Conservation (phyloP, 2,113 vertebrate species). For the Notothenia rossii region DNA sequence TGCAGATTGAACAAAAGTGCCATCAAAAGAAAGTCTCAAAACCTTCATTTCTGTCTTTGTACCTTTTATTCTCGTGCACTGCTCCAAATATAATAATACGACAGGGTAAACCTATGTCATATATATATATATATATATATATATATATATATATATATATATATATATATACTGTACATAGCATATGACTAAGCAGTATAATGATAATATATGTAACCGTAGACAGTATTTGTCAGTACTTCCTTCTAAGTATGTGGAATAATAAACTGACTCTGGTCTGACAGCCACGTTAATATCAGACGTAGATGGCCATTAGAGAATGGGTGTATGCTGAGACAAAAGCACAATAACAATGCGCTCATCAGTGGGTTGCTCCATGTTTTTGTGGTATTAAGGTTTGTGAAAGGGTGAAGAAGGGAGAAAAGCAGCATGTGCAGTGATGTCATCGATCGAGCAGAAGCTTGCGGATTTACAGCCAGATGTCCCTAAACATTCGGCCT, state of each 20-base stretch:
- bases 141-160: too few relatives aligned
- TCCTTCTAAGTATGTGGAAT: background rate
- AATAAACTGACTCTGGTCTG: background rate
- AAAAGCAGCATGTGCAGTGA: constrained; percentile 48
- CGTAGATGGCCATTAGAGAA: constrained; percentile 6
- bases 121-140: background rate
- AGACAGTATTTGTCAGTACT: too few relatives aligned
- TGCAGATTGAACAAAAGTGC: too few relatives aligned
- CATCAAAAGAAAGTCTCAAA: background rate
- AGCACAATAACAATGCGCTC: constrained; percentile 43
- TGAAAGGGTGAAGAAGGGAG: constrained; percentile 37
- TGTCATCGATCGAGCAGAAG: constrained; percentile 61
- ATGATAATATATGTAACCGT: background rate
- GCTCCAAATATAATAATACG: background rate
- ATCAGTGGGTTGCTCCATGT: constrained; percentile 16
- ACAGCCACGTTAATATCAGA: constrained; percentile 12
- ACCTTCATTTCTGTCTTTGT: too few relatives aligned
- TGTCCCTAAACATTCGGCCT: constrained; percentile 49
- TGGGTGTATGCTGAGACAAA: constrained; percentile 29
- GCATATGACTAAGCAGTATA: background rate
- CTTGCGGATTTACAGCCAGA: constrained; percentile 64
- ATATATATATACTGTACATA: too few relatives aligned
- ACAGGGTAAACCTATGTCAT: too few relatives aligned
- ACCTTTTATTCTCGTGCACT: background rate
- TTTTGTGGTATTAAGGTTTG: constrained; percentile 35